These are phyloP conservation scores for Prionailurus viverrinus DNA, from an alignment of 2,113 vertebrate species.

Conservation along the genomic window DNA sequence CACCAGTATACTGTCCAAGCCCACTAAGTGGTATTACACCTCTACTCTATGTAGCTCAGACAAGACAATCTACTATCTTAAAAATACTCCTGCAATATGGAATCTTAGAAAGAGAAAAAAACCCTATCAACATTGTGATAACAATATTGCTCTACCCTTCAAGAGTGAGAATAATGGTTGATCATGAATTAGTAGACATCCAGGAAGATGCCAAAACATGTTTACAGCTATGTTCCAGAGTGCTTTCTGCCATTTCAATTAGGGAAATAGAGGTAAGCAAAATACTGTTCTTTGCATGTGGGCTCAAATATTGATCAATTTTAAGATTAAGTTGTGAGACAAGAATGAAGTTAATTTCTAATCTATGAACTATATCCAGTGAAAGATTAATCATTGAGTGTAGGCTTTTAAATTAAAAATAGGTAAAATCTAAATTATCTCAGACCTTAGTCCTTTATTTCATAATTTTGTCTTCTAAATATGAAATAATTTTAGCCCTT, in stretches of 20 bases:
- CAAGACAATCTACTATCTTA: constrained; percentile 82
- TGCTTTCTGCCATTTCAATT: constrained; percentile 75
- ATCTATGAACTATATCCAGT: neutral
- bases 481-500: neutral
- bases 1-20: constrained; percentile 82
- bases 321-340: neutral
- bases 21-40: constrained; percentile 83
- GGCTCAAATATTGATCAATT: neutral
- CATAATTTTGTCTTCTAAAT: neutral
- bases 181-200: constrained; percentile 77
- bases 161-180: constrained; percentile 78
- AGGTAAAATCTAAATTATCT: constrained; percentile 41
- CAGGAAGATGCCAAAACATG: constrained; percentile 83
- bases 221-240: constrained; percentile 79
- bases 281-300: neutral
- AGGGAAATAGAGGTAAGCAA: constrained; percentile 80
- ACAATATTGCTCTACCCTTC: constrained; percentile 82
- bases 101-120: constrained; percentile 83
- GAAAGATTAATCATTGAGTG: neutral
- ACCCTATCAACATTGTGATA: constrained; percentile 75
- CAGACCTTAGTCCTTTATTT: neutral
- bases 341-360: constrained; percentile 27
- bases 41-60: constrained; percentile 81
- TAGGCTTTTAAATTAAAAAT: constrained; percentile 38
- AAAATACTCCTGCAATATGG: constrained; percentile 83